Percentiles rank a stretch among this genome's conserved stretches.
Conservation (phyloP, 2,113 vertebrate genomes). For the Capreolus pygargus region DNA sequence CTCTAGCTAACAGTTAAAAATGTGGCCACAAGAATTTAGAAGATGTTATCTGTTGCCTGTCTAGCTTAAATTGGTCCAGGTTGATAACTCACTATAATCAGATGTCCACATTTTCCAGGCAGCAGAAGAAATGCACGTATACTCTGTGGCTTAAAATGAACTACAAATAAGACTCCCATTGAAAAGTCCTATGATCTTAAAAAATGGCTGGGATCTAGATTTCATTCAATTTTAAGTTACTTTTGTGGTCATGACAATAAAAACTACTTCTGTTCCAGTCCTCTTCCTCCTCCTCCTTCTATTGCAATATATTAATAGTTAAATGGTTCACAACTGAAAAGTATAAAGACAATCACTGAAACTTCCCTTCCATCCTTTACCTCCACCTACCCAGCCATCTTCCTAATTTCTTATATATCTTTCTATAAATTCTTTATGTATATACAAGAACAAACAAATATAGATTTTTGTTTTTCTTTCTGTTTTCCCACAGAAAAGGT, state of each 20-base stretch:
- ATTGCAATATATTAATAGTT: neutral
- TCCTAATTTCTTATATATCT: neutral
- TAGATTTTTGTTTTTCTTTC: neutral
- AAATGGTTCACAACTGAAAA: neutral
- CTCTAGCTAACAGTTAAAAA: neutral
- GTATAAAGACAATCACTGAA: neutral
- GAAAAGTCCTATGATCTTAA: neutral
- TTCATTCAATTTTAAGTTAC: neutral
- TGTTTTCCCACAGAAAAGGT: neutral
- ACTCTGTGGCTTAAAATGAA: neutral
- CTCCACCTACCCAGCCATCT: neutral
- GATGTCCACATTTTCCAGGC: neutral
- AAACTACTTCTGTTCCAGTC: neutral
- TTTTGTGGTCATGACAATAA: neutral
- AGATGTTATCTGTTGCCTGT: neutral
- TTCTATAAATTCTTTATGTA: neutral
- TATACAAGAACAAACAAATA: neutral
- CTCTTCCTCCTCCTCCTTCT: neutral
- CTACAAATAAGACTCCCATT: neutral
- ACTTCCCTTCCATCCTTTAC: neutral
- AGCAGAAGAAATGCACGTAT: neutral
- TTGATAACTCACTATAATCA: neutral
- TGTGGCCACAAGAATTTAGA: constrained; percentile 19
- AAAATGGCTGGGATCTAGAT: neutral
- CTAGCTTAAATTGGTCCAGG: neutral